phyloP scores from a whole-genome alignment of 1,140 invertebrate species.

The Babylonia areolata region DNA sequence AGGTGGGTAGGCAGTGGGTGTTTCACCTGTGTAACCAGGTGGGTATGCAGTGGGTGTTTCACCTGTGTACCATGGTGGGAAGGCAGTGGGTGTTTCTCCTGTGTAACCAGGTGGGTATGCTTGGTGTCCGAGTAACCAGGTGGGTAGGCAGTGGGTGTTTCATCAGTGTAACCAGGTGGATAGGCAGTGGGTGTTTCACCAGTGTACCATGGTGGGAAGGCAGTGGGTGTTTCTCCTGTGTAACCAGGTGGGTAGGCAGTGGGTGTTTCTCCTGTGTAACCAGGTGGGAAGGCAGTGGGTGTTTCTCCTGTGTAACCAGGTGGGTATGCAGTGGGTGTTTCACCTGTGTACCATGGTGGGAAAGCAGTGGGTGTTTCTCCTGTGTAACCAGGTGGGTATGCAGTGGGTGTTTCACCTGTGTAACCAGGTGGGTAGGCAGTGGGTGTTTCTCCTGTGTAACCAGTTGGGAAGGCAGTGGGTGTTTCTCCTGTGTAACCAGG shows the following conservation, averaged over 20 bases:
- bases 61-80: neutral
- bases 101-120: slow-evolving; percentile 12
- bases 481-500: slow-evolving; percentile 28
- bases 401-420: neutral
- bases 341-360: slow-evolving; percentile 41
- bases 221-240: slow-evolving; percentile 15
- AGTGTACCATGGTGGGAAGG: neutral
- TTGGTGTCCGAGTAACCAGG: slow-evolving; percentile 9
- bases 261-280: slow-evolving; percentile 25
- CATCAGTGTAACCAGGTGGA: slow-evolving; percentile 8
- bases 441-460: neutral
- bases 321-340: slow-evolving; percentile 15
- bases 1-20: neutral
- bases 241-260: slow-evolving; percentile 37
- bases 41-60: slow-evolving; percentile 7
- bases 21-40: neutral
- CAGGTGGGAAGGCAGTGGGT: slow-evolving; percentile 34
- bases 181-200: slow-evolving; percentile 17
- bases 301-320: slow-evolving; percentile 3
- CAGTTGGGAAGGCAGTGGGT: slow-evolving; percentile 30
- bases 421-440: slow-evolving; percentile 20
- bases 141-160: slow-evolving; percentile 15
- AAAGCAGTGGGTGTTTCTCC: slow-evolving; percentile 39
- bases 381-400: neutral
- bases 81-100: slow-evolving; percentile 34